phyloP scores from a whole-genome alignment of 2,888 invertebrate genomes.

The Toxonevra muliebris region DNA sequence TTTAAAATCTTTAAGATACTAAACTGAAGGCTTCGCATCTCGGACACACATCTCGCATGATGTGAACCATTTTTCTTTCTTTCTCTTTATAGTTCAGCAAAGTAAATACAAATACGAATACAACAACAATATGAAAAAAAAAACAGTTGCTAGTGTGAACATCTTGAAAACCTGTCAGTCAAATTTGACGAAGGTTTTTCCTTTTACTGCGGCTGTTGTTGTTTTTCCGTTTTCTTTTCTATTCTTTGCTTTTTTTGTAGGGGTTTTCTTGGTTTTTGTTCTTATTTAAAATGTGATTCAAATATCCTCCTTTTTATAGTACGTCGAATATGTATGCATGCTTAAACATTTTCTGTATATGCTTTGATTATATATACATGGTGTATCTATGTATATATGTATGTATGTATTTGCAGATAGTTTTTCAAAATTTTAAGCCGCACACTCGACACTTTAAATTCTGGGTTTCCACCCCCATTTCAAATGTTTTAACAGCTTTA shows the following conservation, averaged over 20 bases:
- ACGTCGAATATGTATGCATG: not conserved
- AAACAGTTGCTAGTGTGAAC: constrained; percentile 54
- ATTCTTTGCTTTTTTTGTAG: not conserved
- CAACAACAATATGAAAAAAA: constrained; percentile 6
- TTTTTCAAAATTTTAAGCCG: constrained; percentile 49
- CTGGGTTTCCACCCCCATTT: constrained; percentile 12
- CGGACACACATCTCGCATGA: constrained; percentile 5
- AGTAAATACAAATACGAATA: not conserved
- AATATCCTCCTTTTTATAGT: constrained; percentile 27
- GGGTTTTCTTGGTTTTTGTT: constrained; percentile 10
- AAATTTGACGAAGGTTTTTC: constrained; percentile 59
- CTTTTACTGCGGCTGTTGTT: not conserved
- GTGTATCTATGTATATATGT: not conserved
- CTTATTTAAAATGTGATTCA: constrained; percentile 28
- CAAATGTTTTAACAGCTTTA: constrained; percentile 1
- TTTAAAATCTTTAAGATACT: no score
- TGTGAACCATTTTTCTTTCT: constrained; percentile 23
- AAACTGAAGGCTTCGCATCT: no score
- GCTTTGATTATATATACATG: not conserved
- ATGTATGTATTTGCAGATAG: constrained; percentile 21
- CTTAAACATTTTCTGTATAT: not conserved
- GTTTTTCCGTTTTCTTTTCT: not conserved
- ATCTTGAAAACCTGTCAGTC: constrained; percentile 63
- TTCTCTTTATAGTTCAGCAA: not conserved
- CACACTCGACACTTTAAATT: constrained; percentile 56